Percentiles rank a stretch among this genome's conserved stretches.
phyloP scores from a whole-genome alignment of 2,113 vertebrate species.

The Rhinopithecus roxellana region DNA sequence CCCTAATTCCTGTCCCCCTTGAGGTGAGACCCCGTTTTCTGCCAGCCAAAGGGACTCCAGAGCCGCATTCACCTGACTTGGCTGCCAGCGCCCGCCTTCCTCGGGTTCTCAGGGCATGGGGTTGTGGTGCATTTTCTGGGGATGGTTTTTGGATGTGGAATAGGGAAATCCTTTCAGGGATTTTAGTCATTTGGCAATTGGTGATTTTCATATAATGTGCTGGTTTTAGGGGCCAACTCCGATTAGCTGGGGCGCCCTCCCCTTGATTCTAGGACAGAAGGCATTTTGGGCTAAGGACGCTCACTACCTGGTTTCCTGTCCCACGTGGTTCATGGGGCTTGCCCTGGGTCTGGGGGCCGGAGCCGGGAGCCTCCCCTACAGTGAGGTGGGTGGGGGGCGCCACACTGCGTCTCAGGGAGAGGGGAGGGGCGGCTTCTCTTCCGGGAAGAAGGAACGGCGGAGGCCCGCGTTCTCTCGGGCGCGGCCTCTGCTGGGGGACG shows the following conservation, averaged over 20 bases:
- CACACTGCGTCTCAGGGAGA: fast-evolving
- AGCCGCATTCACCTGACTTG: not conserved
- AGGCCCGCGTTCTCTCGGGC: fast-evolving
- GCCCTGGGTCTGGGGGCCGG: not conserved
- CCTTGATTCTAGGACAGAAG: not conserved
- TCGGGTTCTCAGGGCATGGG: not conserved
- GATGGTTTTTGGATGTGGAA: not conserved
- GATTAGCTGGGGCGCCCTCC: not conserved
- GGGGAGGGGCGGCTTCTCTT: not conserved
- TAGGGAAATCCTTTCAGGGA: not conserved
- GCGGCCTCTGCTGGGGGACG: not conserved
- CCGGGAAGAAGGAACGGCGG: not conserved
- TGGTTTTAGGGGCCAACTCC: not conserved
- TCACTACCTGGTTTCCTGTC: not conserved
- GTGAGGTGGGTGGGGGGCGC: not conserved
- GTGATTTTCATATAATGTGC: not conserved
- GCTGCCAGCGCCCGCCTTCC: too few species aligned
- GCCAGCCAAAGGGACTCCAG: too few species aligned
- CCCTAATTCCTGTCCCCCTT: too few species aligned
- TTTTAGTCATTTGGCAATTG: not conserved
- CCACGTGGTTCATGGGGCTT: too few species aligned
- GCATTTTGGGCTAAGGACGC: not conserved
- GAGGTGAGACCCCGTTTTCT: not conserved
- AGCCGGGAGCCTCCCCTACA: too few species aligned
- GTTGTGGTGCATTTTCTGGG: not conserved